Conservation (phyloP, 2,113 vertebrate species). For the Hemichromis elongatus region DNA sequence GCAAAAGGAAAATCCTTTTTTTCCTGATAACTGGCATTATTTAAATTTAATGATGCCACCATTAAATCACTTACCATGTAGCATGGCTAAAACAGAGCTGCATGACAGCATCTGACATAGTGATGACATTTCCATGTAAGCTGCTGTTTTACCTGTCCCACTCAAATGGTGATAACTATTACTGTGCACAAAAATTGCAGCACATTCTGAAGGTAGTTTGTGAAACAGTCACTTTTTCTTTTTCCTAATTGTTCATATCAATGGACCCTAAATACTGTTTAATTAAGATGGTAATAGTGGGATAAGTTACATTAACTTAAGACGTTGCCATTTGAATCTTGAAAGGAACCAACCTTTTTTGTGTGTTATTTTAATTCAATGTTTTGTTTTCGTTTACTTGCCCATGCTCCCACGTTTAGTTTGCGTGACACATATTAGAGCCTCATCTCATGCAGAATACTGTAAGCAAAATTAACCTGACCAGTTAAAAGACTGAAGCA, state of each 20-base stretch:
- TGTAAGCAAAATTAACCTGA: too few relatives aligned
- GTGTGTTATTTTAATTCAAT: fast-evolving
- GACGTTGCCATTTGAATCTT: neutral
- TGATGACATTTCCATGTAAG: neutral
- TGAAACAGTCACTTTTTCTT: neutral
- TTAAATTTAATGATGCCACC: constrained; percentile 13
- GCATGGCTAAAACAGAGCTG: neutral
- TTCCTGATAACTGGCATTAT: neutral
- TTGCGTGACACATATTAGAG: neutral
- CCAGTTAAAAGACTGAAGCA: too few relatives aligned
- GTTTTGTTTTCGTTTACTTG: neutral
- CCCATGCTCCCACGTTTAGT: neutral
- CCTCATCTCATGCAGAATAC: neutral
- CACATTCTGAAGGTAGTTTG: neutral
- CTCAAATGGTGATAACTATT: neutral
- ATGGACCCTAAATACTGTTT: neutral
- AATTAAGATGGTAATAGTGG: too few relatives aligned
- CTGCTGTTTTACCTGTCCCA: neutral
- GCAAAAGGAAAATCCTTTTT: neutral
- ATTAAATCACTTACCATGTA: neutral
- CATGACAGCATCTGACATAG: neutral
- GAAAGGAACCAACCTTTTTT: neutral
- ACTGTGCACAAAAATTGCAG: neutral
- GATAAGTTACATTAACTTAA: neutral
- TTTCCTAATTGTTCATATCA: neutral